Evolutionary conservation across 2,797 vertebrate genomes (phyloP), one percentile per base, ranked within the genome.

Genomic region (Syngnathus rostellatus): DNA sequence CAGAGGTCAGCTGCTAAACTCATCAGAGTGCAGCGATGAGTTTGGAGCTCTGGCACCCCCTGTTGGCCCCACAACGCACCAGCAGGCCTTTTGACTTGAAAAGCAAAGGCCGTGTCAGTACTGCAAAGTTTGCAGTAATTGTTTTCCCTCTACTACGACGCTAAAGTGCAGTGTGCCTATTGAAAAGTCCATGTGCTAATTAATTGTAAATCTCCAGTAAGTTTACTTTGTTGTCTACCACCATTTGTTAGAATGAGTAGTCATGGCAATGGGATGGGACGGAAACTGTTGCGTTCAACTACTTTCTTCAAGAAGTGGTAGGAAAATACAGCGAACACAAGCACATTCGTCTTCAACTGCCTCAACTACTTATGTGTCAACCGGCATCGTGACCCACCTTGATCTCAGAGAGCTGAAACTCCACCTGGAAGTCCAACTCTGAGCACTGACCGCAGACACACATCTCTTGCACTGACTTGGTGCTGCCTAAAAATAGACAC

Each of bases 371-470:
- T 37, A 7, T 37, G 16, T 37, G 31, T 57, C 54, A 57, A 17
- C 12, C 7, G 8, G 31, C 25, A 8, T 58, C 14, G 7, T 8
- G 11, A 77, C 78, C 81, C 90, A 98, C 96, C 92, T 89, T 85
- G 39, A 79, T 73, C 77, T 95, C 89, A 53, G 89, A 83, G 53
- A 94, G 78, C 64, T 91, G 84, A 81, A 98, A 95, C 84, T 97
- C 93, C 65, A 96, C 61, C 19, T 93, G 89, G 83, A 96, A 97
- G 55, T 70, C 46, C 63, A 95, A 21, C 5, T 85, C 84, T 54
- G 68, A 76, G 77, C 93, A 94, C 65, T 66, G 81, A 68, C 94
- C 94, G 0, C 86, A 82, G 40, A 97, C 41, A 63, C 75, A 88
- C 76, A 93, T 65, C 74, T 81, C 90, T 70, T 87, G 88, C 16